These are phyloP conservation scores for Tokudaia tokunoshimensis DNA, from an alignment of 2,797 vertebrate species.

Conservation along the genomic window DNA sequence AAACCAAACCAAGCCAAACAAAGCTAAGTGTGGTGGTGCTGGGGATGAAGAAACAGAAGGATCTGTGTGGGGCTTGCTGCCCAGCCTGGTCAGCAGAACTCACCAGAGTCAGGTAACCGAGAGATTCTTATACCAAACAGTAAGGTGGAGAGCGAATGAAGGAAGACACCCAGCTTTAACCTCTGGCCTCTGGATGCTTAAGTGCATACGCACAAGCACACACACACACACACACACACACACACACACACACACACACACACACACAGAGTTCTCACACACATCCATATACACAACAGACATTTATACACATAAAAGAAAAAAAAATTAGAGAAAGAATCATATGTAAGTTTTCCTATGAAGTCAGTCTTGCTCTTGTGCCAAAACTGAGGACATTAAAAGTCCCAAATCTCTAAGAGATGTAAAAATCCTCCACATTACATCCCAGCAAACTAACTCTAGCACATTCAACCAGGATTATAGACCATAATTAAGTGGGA, in stretches of 20 bases:
- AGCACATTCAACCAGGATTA: slow-evolving; percentile 2
- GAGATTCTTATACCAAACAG: neutral
- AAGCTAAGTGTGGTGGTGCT: neutral
- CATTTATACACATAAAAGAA: neutral
- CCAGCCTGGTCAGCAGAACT: too few relatives aligned
- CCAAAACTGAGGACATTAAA: neutral
- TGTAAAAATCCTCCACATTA: neutral
- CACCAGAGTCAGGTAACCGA: neutral
- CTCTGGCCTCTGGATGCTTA: neutral
- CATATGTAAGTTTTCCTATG: neutral
- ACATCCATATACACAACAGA: neutral
- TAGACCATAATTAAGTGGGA: neutral
- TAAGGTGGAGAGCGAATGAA: neutral
- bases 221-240: neutral
- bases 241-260: neutral
- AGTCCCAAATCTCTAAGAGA: neutral
- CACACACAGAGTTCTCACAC: neutral
- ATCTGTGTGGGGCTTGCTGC: neutral
- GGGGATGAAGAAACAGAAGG: neutral
- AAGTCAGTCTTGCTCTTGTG: neutral
- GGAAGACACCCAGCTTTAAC: neutral
- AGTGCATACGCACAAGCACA: too few relatives aligned
- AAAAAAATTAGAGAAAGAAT: neutral
- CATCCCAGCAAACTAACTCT: neutral
- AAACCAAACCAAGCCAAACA: neutral